Evolutionary conservation across 1,140 invertebrate genomes (phyloP), one percentile per base, ranked within the genome.

Genomic region (Drosophila persimilis): DNA sequence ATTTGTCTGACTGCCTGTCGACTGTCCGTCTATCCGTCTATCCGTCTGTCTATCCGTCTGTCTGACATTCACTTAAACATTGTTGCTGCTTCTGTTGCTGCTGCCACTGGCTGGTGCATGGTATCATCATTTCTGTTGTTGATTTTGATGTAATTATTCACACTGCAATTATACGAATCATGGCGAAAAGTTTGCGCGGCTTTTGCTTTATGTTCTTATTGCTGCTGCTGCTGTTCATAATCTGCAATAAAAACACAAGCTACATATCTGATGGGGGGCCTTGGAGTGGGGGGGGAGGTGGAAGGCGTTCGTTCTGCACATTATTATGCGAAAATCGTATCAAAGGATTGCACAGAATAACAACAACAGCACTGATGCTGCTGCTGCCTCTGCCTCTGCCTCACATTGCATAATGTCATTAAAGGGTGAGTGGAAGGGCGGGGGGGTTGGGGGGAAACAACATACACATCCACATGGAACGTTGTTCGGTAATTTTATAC

Each of bases 91-190:
- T n/a, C n/a, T n/a, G n/a, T n/a, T 60, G 24, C 62, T 22, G 29
- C n/a, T 62, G 29, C 29, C 1, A 8, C 2, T 13, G 29, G 50
- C 15, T 60, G 57, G 29, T 39, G 50, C 35, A 11, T 39, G 35
- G 11, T 39, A 39, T 39, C 35, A 39, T 39, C 24, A 26, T 39
- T 39, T 39, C 62, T 31, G 41, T 29, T 63, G 47, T 71, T 79
- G 78, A 83, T 88, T 88, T 88, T 73, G 75, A 88, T 86, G 83
- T 88, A 86, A 86, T 86, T 86, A 86, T 86, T 86, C 83, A 81
- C 74, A 61, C 83, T 88, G 84, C 83, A 86, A 88, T 86, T 86
- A 86, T 83, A 83, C 78, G 78, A 86, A 75, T 88, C 74, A 88
- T 88, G 71, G 78, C 66, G 35, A 67, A 83, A 70, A 56, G 80